Conservation (phyloP, 2,113 vertebrate genomes). For the Ramphastos sulfuratus region DNA sequence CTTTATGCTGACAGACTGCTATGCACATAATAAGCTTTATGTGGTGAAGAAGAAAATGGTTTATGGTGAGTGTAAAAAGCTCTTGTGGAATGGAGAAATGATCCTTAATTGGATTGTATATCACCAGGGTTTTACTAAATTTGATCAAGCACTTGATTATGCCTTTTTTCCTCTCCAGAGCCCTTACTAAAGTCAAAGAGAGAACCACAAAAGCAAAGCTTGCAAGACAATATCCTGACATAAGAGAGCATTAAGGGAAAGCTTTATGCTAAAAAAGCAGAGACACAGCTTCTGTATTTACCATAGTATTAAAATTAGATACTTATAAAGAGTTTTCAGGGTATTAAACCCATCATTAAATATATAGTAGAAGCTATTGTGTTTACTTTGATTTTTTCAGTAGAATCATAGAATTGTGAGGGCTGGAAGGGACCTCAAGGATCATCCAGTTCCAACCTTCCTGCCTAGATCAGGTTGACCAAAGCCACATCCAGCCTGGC, state of each 20-base stretch:
- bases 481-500: too few relatives aligned
- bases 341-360: not conserved
- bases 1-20: not conserved
- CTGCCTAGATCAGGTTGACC: too few relatives aligned
- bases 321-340: not conserved
- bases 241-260: not conserved
- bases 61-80: slow-evolving; percentile 56
- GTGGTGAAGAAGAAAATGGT: slow-evolving; percentile 32
- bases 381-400: not conserved
- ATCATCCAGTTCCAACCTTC: too few relatives aligned
- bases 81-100: slow-evolving; percentile 12
- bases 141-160: slow-evolving; percentile 32
- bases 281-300: not conserved
- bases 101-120: slow-evolving; percentile 55
- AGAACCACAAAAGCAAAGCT: not conserved
- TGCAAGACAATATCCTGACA: not conserved
- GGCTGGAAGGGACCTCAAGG: too few relatives aligned
- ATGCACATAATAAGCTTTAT: slow-evolving; percentile 15
- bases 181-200: not conserved
- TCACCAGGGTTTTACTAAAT: slow-evolving; percentile 46
- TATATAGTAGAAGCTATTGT: not conserved
- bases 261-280: slow-evolving; percentile 1
- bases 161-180: not conserved
- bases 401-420: too few relatives aligned
- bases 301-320: not conserved